Conservation (phyloP, 1,140 invertebrate genomes). For the Gonioctena quinquepunctata region DNA sequence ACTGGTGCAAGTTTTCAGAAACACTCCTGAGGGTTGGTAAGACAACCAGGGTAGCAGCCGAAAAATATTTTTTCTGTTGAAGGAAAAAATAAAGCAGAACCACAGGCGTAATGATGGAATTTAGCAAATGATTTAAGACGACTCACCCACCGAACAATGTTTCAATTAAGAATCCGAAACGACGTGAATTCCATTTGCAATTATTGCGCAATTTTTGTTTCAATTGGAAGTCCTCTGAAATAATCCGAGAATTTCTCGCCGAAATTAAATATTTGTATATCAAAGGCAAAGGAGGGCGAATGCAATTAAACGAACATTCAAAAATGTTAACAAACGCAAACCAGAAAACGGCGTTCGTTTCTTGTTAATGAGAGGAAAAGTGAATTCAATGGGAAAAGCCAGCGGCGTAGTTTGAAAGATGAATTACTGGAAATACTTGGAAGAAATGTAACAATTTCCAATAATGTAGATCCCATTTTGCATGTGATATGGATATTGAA, state of each 20-base stretch:
- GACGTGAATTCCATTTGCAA: neutral
- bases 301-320: neutral
- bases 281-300: neutral
- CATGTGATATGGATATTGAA: no score
- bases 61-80: no score
- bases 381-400: neutral
- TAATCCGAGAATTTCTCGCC: neutral
- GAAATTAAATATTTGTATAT: neutral
- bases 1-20: no score
- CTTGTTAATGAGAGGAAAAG: neutral
- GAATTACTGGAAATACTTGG: no score
- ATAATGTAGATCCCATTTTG: no score
- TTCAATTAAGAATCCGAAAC: neutral
- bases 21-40: no score
- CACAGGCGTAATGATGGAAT: no score
- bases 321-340: neutral
- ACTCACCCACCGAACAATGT: neutral
- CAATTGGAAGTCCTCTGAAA: neutral
- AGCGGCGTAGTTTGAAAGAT: neutral
- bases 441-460: no score
- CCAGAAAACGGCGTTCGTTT: neutral
- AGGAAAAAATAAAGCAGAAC: no score
- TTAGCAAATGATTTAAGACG: no score
- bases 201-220: neutral
- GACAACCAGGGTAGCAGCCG: no score